Evolutionary conservation across 2,888 invertebrate genomes (phyloP), one percentile per base, ranked within the genome.

Genomic region (Habrosyne pyritoides): DNA sequence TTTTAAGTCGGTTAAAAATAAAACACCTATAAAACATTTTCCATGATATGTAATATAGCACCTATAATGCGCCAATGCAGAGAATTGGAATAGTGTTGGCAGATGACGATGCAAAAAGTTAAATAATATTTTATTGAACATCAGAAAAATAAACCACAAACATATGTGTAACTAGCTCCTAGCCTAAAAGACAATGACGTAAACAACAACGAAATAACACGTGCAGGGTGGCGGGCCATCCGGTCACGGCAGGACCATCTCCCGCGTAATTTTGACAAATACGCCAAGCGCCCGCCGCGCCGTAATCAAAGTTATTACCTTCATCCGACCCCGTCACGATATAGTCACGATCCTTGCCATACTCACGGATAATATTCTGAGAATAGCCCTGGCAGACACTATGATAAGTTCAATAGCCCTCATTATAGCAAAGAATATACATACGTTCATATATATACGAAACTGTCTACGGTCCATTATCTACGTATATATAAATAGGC

Each of bases 241-340:
- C 46, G 62, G 71, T 73, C 71, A 71, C 69, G 67, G 61, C 65
- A 57, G 54, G 46, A 21, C 54, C 53, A 63, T 68, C 61, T 60
- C 67, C 56, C 63, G 60, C 51, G 71, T 79, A 77, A 77, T 81
- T 79, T 75, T 77, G 75, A 79, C 76, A 74, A 79, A 77, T 73
- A 73, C 63, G 63, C 58, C 56, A 51, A 53, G 57, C 56, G 53
- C 63, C 53, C 58, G 53, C 36, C 54, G 54, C 28, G 62, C 61
- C 52, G 66, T 71, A 73, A 77, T 77, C 75, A 73, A 66, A 67
- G 70, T 71, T 72, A 71, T 79, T 74, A 71, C 68, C 54, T 53
- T 8, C 12, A 42, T 8, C 42, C 42, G 61, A 59, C 54, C 54
- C 24, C 58, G 51, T 55, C 59, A 59, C 60, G 59, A 60, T 55